phyloP scores from a whole-genome alignment of 2,113 vertebrate species.

The Uria lomvia region DNA sequence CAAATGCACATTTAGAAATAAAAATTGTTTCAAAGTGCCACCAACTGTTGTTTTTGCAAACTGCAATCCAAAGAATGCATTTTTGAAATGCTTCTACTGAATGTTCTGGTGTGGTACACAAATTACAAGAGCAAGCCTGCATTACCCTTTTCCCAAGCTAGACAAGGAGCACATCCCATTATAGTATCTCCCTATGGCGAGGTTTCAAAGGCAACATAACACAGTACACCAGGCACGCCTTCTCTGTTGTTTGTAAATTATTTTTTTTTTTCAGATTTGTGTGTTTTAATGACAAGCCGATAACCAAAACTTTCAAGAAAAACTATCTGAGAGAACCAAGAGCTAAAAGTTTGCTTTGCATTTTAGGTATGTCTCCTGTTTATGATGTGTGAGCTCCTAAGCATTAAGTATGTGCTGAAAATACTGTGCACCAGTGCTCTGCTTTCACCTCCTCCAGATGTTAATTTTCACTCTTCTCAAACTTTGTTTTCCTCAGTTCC shows the following conservation, averaged over 20 bases:
- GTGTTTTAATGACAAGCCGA: background rate
- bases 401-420: background rate
- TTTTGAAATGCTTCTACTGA: background rate
- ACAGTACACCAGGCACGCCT: background rate
- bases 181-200: background rate
- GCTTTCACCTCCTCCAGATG: background rate
- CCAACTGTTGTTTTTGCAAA: conserved; percentile 78
- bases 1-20: conserved; percentile 35
- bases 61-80: conserved; percentile 59
- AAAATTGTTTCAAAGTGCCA: conserved; percentile 78
- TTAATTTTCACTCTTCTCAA: background rate
- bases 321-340: background rate
- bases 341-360: background rate
- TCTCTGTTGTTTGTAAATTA: background rate
- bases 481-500: background rate
- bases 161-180: background rate
- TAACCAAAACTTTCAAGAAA: background rate
- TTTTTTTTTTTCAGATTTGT: background rate
- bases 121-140: background rate
- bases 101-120: background rate
- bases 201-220: background rate
- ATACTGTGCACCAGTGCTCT: background rate
- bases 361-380: background rate
- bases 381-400: background rate
- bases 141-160: background rate